Percentiles rank a stretch among this genome's conserved stretches.
Conservation (phyloP, 64 coral and sea anemone genomes). For the Pachyseris speciosa region DNA sequence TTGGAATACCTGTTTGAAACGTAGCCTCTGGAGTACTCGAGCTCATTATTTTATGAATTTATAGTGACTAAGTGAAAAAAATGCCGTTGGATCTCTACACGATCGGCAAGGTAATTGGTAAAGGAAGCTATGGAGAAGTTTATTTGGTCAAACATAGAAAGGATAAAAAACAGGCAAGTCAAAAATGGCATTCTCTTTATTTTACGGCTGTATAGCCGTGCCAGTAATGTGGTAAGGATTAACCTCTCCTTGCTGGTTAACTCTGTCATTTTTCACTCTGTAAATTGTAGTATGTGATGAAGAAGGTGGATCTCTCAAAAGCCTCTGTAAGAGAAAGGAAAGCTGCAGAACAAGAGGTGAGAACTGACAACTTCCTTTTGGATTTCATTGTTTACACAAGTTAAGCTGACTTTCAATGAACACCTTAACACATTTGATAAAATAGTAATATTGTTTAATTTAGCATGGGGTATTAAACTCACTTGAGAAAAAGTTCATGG, state of each 20-base stretch:
- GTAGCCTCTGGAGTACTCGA: no score
- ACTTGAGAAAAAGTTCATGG: no score
- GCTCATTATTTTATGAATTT: neutral
- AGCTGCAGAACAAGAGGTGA: constrained; percentile 93
- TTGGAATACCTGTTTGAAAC: neutral
- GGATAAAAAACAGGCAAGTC: constrained; percentile 83
- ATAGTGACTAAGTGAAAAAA: neutral
- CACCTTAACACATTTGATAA: neutral
- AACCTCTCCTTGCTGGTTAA: neutral
- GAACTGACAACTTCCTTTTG: neutral
- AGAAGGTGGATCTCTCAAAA: constrained; percentile 90
- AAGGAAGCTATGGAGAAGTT: constrained; percentile 98
- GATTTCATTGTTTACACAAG: constrained; percentile 15
- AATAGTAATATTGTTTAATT: neutral
- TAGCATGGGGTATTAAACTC: no score
- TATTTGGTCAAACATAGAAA: constrained; percentile 88
- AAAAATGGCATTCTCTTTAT: no score
- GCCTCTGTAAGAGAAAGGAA: constrained; percentile 84
- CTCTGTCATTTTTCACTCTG: neutral
- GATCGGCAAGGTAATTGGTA: constrained; percentile 87
- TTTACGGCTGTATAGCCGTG: neutral
- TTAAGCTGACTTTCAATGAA: no score
- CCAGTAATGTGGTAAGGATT: neutral
- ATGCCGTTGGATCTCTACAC: constrained; percentile 82
- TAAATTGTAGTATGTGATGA: constrained; percentile 88